These are phyloP conservation scores for Steinernema hermaphroditum DNA, from an alignment of 2,888 invertebrate species.

Conservation along the genomic window DNA sequence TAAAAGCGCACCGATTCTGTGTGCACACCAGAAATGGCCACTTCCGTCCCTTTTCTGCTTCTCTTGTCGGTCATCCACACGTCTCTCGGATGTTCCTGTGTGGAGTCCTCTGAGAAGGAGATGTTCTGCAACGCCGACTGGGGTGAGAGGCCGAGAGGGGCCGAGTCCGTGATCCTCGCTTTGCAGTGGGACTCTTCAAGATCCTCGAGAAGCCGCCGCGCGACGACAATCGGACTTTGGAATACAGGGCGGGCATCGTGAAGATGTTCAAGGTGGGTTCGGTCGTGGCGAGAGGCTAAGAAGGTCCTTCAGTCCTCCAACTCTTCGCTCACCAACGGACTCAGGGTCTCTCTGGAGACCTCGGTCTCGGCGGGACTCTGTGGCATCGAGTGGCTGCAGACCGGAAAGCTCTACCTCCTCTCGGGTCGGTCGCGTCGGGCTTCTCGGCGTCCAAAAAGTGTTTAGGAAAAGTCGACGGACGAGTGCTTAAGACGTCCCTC, in stretches of 20 bases:
- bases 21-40: too few relatives aligned
- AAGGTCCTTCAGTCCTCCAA: background rate
- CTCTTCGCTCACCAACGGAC: background rate
- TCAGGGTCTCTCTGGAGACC: background rate
- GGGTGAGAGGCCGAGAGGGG: background rate
- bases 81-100: background rate
- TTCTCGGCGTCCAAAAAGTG: background rate
- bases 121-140: background rate
- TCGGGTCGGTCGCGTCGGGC: background rate
- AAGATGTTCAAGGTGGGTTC: slow-evolving; percentile 5
- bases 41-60: background rate
- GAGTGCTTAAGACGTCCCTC: background rate
- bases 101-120: background rate
- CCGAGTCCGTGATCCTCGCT: background rate
- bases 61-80: background rate
- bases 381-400: background rate
- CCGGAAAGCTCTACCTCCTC: background rate
- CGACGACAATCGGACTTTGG: background rate
- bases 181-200: background rate
- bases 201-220: background rate
- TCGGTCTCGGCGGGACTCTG: background rate
- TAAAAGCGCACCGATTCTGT: too few relatives aligned
- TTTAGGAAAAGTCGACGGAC: background rate
- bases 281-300: background rate
- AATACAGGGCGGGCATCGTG: background rate